Percentiles rank a stretch among this genome's conserved stretches.
Conservation (phyloP, 2,888 invertebrate species). For the Noctua fimbriata region DNA sequence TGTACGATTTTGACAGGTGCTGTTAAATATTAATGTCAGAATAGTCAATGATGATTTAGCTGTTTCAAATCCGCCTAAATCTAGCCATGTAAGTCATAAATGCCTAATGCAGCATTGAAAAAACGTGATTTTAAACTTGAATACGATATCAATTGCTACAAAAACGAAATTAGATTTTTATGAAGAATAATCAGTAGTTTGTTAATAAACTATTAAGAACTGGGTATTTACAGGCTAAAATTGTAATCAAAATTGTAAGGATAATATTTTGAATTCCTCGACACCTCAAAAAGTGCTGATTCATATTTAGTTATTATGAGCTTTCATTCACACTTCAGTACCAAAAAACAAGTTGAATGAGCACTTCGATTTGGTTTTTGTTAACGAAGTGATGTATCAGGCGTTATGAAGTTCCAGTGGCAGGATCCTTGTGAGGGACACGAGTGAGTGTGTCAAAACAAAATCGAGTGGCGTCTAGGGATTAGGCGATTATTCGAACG, state of each 20-base stretch:
- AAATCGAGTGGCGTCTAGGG: slow-evolving; percentile 89
- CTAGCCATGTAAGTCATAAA: not conserved
- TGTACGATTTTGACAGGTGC: slow-evolving; percentile 36
- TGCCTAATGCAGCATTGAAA: not conserved
- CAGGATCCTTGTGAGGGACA: slow-evolving; percentile 78
- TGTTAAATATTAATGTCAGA: slow-evolving; percentile 28
- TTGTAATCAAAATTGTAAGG: slow-evolving; percentile 55
- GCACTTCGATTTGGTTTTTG: slow-evolving; percentile 76
- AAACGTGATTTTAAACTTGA: slow-evolving; percentile 1
- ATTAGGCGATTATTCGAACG: slow-evolving; percentile 73
- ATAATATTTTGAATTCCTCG: slow-evolving; percentile 59
- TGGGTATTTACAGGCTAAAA: not conserved
- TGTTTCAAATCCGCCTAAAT: slow-evolving; percentile 6
- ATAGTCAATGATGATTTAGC: slow-evolving; percentile 12
- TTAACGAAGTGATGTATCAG: slow-evolving; percentile 69
- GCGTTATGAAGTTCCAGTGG: slow-evolving; percentile 72
- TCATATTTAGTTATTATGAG: slow-evolving; percentile 80
- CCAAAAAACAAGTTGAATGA: slow-evolving; percentile 78
- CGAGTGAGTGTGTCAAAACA: slow-evolving; percentile 87
- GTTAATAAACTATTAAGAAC: slow-evolving; percentile 14
- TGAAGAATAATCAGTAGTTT: slow-evolving; percentile 21
- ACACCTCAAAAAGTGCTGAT: slow-evolving; percentile 69
- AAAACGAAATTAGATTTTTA: slow-evolving; percentile 12
- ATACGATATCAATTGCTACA: not conserved
- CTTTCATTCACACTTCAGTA: slow-evolving; percentile 77